Evolutionary conservation across 2,797 vertebrate species (phyloP), one percentile per base, ranked within the genome.

Genomic region (Pseudochromis fuscus): DNA sequence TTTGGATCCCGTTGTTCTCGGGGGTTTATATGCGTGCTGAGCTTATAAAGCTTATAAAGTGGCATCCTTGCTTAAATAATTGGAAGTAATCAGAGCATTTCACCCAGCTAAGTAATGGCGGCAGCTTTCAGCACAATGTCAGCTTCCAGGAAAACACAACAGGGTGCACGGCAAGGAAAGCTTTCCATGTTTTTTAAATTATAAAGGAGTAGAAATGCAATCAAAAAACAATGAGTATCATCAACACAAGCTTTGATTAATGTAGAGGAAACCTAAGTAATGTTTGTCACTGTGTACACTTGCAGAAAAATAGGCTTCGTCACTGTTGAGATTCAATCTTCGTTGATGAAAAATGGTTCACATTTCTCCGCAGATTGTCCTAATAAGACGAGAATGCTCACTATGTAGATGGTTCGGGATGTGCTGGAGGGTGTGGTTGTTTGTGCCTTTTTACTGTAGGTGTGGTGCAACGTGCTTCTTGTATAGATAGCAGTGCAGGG

Each of bases 361-460:
- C 64, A 79, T 71, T 67, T 80, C 80, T 52, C 4, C 44, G 5
- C 25, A 27, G 40, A 19, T 24, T 35, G 8, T 42, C 7, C 68
- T 11, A 11, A 23, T 38, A 13, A 67, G 37, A 68, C 4, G 27
- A 65, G 73, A 85, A 84, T 84, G 56, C 58, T 13, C 75, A 61
- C 52, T 74, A 73, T 87, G 71, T 61, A 48, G 50, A 55, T 77
- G 53, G 59, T 50, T 55, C 11, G 62, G 85, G 70, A 60, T 67
- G 89, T 86, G 87, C 67, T 71, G n/a, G 21, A 51, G 78, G 82
- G 88, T 77, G 88, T 82, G 73, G 55, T 35, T 67, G 51, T 61
- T 49, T 63, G 49, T 61, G n/a, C 65, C 33, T 72, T 52, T 72
- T 52, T 35, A 6, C 46, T 64, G 38, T 58, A 85, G 86, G 89